phyloP scores from a whole-genome alignment of 2,113 vertebrate species.

The Podilymbus podiceps region DNA sequence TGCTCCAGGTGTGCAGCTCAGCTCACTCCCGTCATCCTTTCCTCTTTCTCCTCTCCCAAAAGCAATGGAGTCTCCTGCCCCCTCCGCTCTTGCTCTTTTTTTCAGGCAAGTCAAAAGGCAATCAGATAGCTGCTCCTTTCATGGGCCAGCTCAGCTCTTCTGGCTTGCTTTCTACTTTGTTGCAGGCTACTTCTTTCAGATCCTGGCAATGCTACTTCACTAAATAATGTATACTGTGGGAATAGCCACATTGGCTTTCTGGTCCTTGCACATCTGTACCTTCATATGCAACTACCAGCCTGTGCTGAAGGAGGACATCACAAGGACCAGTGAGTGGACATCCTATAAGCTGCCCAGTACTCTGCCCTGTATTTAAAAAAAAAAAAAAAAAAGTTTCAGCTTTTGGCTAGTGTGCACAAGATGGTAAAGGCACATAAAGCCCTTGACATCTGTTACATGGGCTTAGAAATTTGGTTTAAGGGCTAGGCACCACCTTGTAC shows the following conservation, averaged over 20 bases:
- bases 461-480: not conserved
- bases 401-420: not conserved
- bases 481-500: no score
- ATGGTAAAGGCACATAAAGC: not conserved
- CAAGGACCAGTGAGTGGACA: no score
- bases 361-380: not conserved
- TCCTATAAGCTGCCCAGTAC: no score
- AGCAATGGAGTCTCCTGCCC: not conserved
- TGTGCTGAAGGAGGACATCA: not conserved
- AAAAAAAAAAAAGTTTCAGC: not conserved
- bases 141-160: not conserved
- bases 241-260: not conserved
- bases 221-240: not conserved
- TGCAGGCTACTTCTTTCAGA: not conserved
- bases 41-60: not conserved
- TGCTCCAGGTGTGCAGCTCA: rapidly evolving
- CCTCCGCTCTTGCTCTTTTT: not conserved
- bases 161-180: not conserved
- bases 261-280: not conserved
- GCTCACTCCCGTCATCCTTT: not conserved
- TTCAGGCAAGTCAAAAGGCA: not conserved
- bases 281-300: not conserved
- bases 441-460: not conserved
- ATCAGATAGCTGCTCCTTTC: not conserved
- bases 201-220: not conserved